Percentiles rank a stretch among this genome's conserved stretches.
These are phyloP conservation scores for Limnephilus marmoratus DNA, from an alignment of 2,888 invertebrate genomes.

Conservation along the genomic window DNA sequence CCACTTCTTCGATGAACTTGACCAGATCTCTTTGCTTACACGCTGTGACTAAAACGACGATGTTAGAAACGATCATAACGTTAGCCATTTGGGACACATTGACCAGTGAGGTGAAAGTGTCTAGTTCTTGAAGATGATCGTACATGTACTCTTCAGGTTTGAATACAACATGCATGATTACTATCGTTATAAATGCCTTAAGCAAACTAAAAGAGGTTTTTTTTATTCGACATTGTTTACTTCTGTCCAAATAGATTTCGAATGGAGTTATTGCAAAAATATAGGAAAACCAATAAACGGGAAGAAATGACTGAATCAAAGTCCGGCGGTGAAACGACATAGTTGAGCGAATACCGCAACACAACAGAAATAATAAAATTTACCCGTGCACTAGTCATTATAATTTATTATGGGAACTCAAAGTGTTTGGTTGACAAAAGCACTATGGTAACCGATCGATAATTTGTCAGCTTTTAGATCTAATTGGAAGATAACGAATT, in stretches of 20 bases:
- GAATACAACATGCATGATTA: not conserved
- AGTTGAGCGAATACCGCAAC: not conserved
- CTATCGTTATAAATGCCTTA: not conserved
- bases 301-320: constrained; percentile 6
- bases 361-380: not conserved
- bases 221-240: not conserved
- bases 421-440: not conserved
- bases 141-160: not conserved
- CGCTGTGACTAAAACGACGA: no score
- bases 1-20: not conserved
- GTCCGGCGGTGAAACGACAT: not conserved
- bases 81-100: not conserved
- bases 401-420: not conserved
- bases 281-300: constrained; percentile 15
- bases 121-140: not conserved
- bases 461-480: not conserved
- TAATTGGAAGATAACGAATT: not conserved
- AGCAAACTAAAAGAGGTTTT: not conserved
- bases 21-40: not conserved
- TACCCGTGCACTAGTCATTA: not conserved
- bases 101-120: not conserved
- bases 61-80: not conserved
- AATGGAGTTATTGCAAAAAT: constrained; percentile 5
- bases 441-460: not conserved
- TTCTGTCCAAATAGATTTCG: not conserved